Base-by-base conservation (phyloP, 2,888 invertebrate genomes). In the Cryptocephalus moraei region DNA sequence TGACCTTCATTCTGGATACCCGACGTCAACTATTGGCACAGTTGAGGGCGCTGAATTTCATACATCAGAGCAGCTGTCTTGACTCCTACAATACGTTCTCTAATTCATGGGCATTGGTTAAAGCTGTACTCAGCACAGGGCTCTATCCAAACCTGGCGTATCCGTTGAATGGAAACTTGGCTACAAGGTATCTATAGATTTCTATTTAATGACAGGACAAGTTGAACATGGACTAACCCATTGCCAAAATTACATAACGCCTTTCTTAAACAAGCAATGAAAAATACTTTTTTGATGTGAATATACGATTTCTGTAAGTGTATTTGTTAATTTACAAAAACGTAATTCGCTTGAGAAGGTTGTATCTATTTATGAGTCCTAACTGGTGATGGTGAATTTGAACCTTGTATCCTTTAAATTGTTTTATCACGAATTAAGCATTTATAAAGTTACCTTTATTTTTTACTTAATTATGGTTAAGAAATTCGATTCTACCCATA, bases 1-100 rank as follows among this genome's bases (percentile, higher is more conserved):
- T 97, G 90, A 91, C 92, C 63, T 86, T 90, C 80, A 85, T 96
- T 32, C 80, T 84, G 9, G 88, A 87, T 1, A 87, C 91, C 62
- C 79, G 94, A 22, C 77, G 84, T 0, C 91, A 92, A 62, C 73
- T 96, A 32, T 72, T 92, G 32, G 87, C 88, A 0, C 87, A 93
- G 62, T 71, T 95, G 4, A 72, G 86, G 43, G 82, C 82, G 0
- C 74, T 86, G 1, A 83, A 86, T 4, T 84, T 91, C 59, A 83
- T 91, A 1, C 52, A 79, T 0, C 78, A 78, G 1, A 70, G 77
- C 0, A 76, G 76, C 4, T 86, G 85, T 60, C 83, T 90, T 50
- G 74, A 84, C 55, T 87, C 89, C 62, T 76, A 91, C 34, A 95
- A 95, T 70, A 68, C 76, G 1, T 86, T 92, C 71, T 84, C 89